Conservation (phyloP, 2,113 vertebrate genomes). For the Danio rerio region DNA sequence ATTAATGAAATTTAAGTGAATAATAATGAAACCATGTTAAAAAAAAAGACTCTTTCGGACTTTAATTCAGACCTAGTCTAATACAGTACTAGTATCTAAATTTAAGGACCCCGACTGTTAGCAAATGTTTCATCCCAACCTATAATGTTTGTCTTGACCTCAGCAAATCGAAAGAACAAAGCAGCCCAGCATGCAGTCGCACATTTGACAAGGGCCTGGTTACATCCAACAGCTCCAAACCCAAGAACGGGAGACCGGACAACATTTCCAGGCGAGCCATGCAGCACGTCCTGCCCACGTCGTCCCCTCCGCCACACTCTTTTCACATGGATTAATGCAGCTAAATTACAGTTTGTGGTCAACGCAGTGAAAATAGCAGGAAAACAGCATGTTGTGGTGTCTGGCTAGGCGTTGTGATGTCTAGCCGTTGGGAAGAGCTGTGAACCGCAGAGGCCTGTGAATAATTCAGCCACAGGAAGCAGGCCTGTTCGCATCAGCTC, state of each 20-base stretch:
- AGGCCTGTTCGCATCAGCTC: slow-evolving; percentile 46
- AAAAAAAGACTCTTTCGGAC: not conserved
- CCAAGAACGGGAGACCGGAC: not conserved
- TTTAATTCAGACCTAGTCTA: not conserved
- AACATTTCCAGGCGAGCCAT: not conserved
- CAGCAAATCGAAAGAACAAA: slow-evolving; percentile 25
- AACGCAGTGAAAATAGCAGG: slow-evolving; percentile 57
- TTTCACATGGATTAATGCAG: slow-evolving; percentile 45
- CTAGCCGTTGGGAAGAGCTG: slow-evolving; percentile 59
- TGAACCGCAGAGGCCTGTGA: slow-evolving; percentile 55
- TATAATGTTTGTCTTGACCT: not conserved
- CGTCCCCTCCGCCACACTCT: slow-evolving; percentile 17
- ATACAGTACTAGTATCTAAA: not conserved
- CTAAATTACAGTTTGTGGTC: slow-evolving; percentile 63
- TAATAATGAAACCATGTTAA: not conserved
- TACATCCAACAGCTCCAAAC: slow-evolving; percentile 19
- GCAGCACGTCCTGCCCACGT: slow-evolving; percentile 16
- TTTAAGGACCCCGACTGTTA: not conserved
- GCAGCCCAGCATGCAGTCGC: slow-evolving; percentile 14
- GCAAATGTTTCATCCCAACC: not conserved
- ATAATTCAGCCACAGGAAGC: slow-evolving; percentile 63
- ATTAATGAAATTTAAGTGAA: too few species aligned
- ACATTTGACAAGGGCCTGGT: slow-evolving; percentile 31
- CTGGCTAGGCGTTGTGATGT: slow-evolving; percentile 64
- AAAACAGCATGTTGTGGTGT: slow-evolving; percentile 63